phyloP scores from a whole-genome alignment of 2,888 invertebrate genomes.

The Isotomurus palustris region DNA sequence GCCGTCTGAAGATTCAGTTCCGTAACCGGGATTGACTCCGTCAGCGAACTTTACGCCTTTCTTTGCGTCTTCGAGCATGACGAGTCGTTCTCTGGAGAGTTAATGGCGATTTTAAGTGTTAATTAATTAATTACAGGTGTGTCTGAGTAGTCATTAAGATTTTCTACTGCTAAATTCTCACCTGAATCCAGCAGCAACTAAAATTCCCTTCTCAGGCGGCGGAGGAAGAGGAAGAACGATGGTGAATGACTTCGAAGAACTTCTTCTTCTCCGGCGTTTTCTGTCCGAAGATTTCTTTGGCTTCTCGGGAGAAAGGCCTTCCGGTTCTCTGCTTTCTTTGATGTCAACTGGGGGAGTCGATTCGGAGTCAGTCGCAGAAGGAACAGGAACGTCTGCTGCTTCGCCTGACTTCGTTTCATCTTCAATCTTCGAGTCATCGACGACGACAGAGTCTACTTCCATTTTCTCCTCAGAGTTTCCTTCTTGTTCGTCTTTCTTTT shows the following conservation, averaged over 20 bases:
- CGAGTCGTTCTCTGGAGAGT: slow-evolving; percentile 10
- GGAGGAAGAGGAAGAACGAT: slow-evolving; percentile 50
- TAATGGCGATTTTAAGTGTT: not conserved
- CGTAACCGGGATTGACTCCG: slow-evolving; percentile 57
- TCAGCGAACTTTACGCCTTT: slow-evolving; percentile 61
- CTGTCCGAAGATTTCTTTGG: too few relatives aligned
- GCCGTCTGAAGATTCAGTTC: slow-evolving; percentile 51
- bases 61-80: slow-evolving; percentile 47
- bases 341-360: not conserved
- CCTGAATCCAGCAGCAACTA: slow-evolving; percentile 56
- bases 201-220: slow-evolving; percentile 56
- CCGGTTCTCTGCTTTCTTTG: not conserved
- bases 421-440: not conserved
- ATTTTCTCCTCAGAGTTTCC: not conserved
- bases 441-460: not conserved
- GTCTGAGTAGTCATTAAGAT: not conserved
- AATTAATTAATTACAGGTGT: not conserved
- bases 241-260: slow-evolving; percentile 8
- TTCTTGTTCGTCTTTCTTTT: not conserved
- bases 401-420: not conserved
- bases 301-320: too few relatives aligned
- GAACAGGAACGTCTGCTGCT: not conserved
- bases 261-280: too few relatives aligned
- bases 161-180: slow-evolving; percentile 44
- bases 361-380: not conserved